Evolutionary conservation across 2,888 invertebrate species (phyloP).

Genomic region (Crematogaster levior): DNA sequence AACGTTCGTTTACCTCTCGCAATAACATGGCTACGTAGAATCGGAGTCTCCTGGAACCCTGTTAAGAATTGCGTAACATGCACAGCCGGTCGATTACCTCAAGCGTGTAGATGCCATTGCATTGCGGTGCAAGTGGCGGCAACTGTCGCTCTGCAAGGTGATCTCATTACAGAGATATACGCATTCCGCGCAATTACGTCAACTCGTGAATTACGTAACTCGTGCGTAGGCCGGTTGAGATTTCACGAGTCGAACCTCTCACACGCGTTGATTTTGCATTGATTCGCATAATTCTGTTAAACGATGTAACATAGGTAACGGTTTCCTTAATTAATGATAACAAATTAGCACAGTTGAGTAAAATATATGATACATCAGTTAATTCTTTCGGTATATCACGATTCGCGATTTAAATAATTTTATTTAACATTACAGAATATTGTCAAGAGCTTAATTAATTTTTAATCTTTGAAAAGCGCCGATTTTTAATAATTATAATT

Average conservation of each 20-base stretch:
- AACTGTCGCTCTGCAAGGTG: slow-evolving; percentile 60
- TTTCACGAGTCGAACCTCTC: slow-evolving; percentile 32
- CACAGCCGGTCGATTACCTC: slow-evolving; percentile 76
- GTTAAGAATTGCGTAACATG: slow-evolving; percentile 76
- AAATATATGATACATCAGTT: background rate
- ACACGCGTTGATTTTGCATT: background rate
- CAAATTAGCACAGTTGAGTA: background rate
- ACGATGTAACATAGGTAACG: background rate
- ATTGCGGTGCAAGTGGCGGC: slow-evolving; percentile 33
- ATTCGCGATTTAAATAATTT: background rate
- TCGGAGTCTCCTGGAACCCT: slow-evolving; percentile 62
- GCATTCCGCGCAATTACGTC: slow-evolving; percentile 66
- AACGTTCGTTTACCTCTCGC: slow-evolving; percentile 70
- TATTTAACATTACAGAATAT: background rate
- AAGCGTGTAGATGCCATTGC: slow-evolving; percentile 73
- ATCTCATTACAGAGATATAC: slow-evolving; percentile 65
- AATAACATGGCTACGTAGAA: slow-evolving; percentile 63
- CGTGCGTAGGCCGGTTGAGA: slow-evolving; percentile 33
- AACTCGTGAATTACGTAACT: slow-evolving; percentile 61
- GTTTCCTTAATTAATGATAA: slow-evolving; percentile 23
- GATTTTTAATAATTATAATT: background rate
- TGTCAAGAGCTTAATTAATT: background rate
- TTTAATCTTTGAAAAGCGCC: background rate
- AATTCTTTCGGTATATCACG: background rate
- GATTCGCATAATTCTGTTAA: slow-evolving; percentile 26